Conservation (phyloP, 1,140 invertebrate species). For the Lasioglossum baleicum region DNA sequence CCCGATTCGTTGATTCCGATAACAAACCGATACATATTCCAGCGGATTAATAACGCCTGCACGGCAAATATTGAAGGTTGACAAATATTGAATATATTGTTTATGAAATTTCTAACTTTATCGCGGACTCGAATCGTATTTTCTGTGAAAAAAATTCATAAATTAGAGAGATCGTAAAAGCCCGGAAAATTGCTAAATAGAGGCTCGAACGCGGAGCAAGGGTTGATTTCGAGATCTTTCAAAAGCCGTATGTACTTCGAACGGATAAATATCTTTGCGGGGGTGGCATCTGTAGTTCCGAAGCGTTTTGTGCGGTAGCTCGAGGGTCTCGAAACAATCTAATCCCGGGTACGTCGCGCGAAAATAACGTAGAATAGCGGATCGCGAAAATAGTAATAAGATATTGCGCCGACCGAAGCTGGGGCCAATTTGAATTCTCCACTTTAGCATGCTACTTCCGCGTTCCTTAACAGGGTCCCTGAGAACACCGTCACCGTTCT, state of each 20-base stretch:
- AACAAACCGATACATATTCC: slow-evolving; percentile 2
- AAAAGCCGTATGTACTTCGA: too few species aligned
- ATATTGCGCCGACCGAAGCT: slow-evolving; percentile 4
- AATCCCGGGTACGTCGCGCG: background rate
- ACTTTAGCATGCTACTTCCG: slow-evolving; percentile 16
- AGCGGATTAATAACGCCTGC: background rate
- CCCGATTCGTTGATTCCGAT: background rate
- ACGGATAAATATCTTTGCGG: too few species aligned
- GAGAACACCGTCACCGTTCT: slow-evolving; percentile 17
- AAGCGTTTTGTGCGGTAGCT: too few species aligned
- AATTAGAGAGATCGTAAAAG: too few species aligned
- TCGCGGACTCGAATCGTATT: too few species aligned
- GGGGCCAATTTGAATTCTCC: slow-evolving; percentile 34
- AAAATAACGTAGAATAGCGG: background rate
- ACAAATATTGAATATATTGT: background rate
- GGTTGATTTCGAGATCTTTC: too few species aligned
- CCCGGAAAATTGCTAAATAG: too few species aligned
- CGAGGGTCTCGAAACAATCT: background rate
- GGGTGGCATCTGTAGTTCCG: too few species aligned
- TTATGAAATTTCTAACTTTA: background rate
- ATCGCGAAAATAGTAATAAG: slow-evolving; percentile 22
- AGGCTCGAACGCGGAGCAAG: too few species aligned
- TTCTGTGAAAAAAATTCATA: too few species aligned
- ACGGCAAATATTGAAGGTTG: background rate
- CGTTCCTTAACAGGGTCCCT: slow-evolving; percentile 45